Evolutionary conservation across 2,113 vertebrate genomes (phyloP), one percentile per base, ranked within the genome.

Genomic region (Eclectus roratus): DNA sequence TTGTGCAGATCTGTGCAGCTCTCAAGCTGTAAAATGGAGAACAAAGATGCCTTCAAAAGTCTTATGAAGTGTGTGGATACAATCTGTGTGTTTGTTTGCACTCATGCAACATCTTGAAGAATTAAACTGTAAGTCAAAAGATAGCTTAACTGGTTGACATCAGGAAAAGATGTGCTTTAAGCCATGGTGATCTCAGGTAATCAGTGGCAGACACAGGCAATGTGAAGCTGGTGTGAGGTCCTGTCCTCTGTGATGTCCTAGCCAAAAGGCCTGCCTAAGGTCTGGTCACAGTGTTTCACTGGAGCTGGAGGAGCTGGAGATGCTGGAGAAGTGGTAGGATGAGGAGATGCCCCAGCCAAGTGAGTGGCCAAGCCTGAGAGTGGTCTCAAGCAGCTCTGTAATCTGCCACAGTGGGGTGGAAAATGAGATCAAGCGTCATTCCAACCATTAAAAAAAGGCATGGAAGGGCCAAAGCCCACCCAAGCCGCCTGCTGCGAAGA

Each of bases 341-440:
- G 17, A 50, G 56, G 41, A 71, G 17, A 25, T 4, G 33, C 2
- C 7, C 13, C 37, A 74, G 13, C 6, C 24, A 29, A 50, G 2
- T 23, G 28, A 41, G 7, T 69, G 53, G 61, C 16, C 21, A 41
- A 65, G 37, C 20, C 11, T 44, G 55, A 55, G 14, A 19, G 28
- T 21, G 18, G 56, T 13, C 8, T 49, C 17, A 49, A 12, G 33
- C 31, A 88, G 8, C 33, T 63, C 46, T 74, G n/a, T 11, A 70
- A 8, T 9, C 14, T 20, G 23, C 7, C 1, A 1, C 12, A 47
- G 9, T 7, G 15, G 0, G 1, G 28, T 5, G 21, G 28, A 78
- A 77, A 61, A 65, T 41, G 15, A 83, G 21, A 70, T 16, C 29
- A 77, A 35, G 69, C 21, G 53, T 6, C 2, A 33, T 43, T 80